Evolutionary conservation across 2,797 vertebrate species (phyloP).

Genomic region (Sebastes aleutianus): DNA sequence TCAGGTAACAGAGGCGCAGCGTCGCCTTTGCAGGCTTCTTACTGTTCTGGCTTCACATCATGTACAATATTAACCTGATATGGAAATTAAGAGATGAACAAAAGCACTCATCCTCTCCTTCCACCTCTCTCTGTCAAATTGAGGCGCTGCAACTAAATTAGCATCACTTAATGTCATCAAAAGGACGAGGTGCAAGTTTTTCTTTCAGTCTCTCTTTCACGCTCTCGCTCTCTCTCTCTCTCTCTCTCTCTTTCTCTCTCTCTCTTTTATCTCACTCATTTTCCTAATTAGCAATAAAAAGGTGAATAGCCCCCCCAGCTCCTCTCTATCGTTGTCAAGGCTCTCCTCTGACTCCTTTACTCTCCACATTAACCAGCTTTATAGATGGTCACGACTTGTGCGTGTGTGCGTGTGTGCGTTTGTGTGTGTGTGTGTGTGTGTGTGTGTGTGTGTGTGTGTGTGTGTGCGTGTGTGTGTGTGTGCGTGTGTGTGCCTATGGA

Average conservation of each 20-base stretch:
- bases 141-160: constrained; percentile 15
- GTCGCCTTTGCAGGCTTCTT: not conserved
- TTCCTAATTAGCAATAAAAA: constrained; percentile 26
- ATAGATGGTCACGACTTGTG: constrained; percentile 2
- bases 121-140: not conserved
- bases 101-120: not conserved
- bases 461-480: not conserved
- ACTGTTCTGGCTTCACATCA: not conserved
- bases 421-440: not conserved
- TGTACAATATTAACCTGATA: not conserved
- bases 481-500: not conserved
- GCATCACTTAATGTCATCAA: not conserved
- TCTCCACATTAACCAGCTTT: constrained; percentile 14
- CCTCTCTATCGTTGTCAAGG: not conserved
- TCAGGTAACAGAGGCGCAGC: not conserved
- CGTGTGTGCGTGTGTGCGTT: constrained; percentile 1
- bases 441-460: not conserved
- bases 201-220: not conserved
- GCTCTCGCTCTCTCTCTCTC: not conserved
- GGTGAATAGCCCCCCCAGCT: not conserved
- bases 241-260: not conserved
- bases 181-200: not conserved
- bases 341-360: not conserved
- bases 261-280: not conserved
- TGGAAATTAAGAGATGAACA: constrained; percentile 22